Percentiles rank a stretch among this genome's conserved stretches.
Evolutionary conservation across 2,888 invertebrate genomes (phyloP).

Genomic region (Drosophila prostipennis): DNA sequence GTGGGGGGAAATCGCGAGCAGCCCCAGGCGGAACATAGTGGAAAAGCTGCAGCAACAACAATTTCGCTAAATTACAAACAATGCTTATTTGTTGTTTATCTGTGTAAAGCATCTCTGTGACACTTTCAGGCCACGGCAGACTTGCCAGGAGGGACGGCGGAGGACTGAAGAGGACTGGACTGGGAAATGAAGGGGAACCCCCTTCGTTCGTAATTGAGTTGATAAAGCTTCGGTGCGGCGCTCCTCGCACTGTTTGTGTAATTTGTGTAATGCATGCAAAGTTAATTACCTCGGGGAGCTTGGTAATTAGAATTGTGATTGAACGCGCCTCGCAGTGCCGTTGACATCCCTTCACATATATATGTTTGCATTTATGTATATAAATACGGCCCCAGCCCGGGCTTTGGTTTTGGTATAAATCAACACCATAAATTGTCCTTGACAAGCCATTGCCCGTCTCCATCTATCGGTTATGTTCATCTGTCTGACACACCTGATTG

Average conservation of each 20-base stretch:
- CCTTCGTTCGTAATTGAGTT: constrained; percentile 70
- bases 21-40: constrained; percentile 24
- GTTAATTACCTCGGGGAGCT: constrained; percentile 78
- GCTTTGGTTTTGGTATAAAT: constrained; percentile 48
- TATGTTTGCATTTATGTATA: not conserved
- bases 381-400: not conserved
- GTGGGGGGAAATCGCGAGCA: constrained; percentile 10
- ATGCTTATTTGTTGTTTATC: constrained; percentile 80
- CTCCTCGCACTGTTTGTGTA: constrained; percentile 63
- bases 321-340: constrained; percentile 58
- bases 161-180: not conserved
- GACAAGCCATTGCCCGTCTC: constrained; percentile 29
- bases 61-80: constrained; percentile 78
- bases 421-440: constrained; percentile 42
- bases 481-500: constrained; percentile 30
- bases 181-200: constrained; percentile 12
- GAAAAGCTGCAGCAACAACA: constrained; percentile 21
- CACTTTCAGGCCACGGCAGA: constrained; percentile 35
- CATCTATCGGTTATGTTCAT: constrained; percentile 11
- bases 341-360: constrained; percentile 29
- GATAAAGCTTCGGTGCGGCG: constrained; percentile 62
- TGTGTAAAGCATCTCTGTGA: constrained; percentile 68
- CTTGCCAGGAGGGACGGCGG: constrained; percentile 1
- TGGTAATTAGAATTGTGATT: constrained; percentile 78
- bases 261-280: constrained; percentile 79